Conservation (phyloP, 1,140 invertebrate species). For the Copidosoma floridanum region DNA sequence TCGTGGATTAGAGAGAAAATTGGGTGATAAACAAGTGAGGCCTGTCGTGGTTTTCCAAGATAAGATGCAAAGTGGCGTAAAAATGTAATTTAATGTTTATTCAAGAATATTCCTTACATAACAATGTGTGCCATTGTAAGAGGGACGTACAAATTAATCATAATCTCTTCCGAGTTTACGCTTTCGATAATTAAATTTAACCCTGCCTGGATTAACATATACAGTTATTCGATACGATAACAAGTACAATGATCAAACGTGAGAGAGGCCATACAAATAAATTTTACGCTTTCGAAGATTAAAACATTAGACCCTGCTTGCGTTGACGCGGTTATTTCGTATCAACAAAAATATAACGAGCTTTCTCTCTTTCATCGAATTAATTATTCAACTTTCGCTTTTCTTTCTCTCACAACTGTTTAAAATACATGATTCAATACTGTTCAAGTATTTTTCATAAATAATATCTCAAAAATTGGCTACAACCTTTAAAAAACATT, state of each 20-base stretch:
- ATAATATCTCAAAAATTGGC: constrained; percentile 26
- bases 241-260: too few species aligned
- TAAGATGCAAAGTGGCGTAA: too few species aligned
- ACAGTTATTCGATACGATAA: too few species aligned
- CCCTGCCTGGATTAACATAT: too few species aligned
- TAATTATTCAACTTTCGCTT: too few species aligned
- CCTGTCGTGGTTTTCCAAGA: too few species aligned
- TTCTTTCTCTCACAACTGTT: constrained; percentile 1
- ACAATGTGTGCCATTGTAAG: constrained; percentile 24
- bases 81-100: constrained; percentile 28
- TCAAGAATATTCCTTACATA: constrained; percentile 28
- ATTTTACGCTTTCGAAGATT: constrained; percentile 5
- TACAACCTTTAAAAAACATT: constrained; percentile 19
- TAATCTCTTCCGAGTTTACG: too few species aligned
- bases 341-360: constrained; percentile 27
- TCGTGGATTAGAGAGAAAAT: too few species aligned
- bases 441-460: constrained; percentile 17
- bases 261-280: constrained; percentile 20
- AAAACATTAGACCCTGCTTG: constrained; percentile 17
- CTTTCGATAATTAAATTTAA: too few species aligned
- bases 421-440: constrained; percentile 23
- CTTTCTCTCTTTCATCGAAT: neutral
- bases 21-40: neutral
- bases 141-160: too few species aligned
- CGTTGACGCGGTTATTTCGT: constrained; percentile 18